These are phyloP conservation scores for Enteromius argenteus DNA, from an alignment of 2,797 vertebrate species.

Conservation along the genomic window DNA sequence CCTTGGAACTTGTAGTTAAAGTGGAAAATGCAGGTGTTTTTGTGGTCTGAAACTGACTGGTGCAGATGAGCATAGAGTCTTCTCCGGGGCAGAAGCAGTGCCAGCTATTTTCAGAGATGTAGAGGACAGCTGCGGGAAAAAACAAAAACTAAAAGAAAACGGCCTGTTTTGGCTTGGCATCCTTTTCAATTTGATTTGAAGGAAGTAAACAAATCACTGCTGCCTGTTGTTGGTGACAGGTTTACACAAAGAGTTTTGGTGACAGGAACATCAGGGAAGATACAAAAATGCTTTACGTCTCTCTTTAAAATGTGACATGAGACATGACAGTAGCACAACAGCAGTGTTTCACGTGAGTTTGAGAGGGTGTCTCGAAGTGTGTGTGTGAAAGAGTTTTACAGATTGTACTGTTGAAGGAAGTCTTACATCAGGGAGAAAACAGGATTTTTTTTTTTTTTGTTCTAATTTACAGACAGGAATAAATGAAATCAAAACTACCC, in stretches of 20 bases:
- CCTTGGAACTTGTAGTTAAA: not conserved
- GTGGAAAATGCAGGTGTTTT: conserved; percentile 12
- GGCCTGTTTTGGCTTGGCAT: conserved; percentile 39
- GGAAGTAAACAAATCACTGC: conserved; percentile 50
- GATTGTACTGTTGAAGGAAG: not conserved
- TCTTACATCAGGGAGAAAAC: not conserved
- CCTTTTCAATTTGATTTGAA: conserved; percentile 47
- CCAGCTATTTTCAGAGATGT: conserved; percentile 29
- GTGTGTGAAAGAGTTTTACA: not conserved
- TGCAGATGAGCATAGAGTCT: not conserved
- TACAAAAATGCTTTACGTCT: conserved; percentile 52
- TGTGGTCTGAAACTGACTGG: conserved; percentile 17
- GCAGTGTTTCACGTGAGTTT: conserved; percentile 37
- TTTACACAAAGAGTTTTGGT: conserved; percentile 54
- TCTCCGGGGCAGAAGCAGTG: conserved; percentile 29
- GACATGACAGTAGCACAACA: conserved; percentile 59
- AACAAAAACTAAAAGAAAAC: not conserved
- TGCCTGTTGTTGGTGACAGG: conserved; percentile 42
- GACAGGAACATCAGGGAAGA: conserved; percentile 54
- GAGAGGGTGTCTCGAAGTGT: conserved; percentile 26
- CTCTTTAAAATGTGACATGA: conserved; percentile 54
- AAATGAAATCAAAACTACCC: not conserved
- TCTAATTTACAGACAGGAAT: not conserved
- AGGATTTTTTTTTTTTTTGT: not conserved
- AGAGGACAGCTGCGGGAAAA: not conserved